Base-by-base conservation (phyloP, 2,888 invertebrate species). In the Tachina grossa region DNA sequence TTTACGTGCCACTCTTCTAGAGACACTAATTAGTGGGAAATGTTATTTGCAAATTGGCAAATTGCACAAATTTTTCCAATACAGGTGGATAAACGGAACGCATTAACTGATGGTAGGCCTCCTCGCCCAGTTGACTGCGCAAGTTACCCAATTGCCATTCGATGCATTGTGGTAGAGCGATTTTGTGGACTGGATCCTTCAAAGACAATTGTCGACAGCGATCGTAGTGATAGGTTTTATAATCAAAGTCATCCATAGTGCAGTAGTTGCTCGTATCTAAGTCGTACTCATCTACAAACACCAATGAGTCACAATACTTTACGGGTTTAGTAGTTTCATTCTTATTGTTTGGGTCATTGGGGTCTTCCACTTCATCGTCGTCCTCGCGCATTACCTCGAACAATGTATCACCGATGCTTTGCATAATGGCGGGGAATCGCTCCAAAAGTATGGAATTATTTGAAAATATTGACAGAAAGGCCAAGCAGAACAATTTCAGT, bases 131-230 rank as follows among this genome's bases (percentile, higher is more conserved):
- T 91, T 96, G 95, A 83, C 94, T 94, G 89, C 96, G 95, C 84
- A 98, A 93, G 19, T 95, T 94, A 71, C 90, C 92, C 91, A 96
- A 95, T 94, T 96, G 96, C 89, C 94, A 94, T 89, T 95, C 95
- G 59, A 96, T 93, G 89, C 95, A 96, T 88, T 95, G 95, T 87
- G 95, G 94, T 71, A 98, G 93, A 83, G 96, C 96, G 59, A 97
- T 95, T 75, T 95, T 95, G 90, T 97, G 96, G 22, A 98, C 96
- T 47, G 97, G 97, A 93, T 98, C 98, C 75, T 94, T 93, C 66
- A 95, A 93, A 72, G 95, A 93, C 90, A 95, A 94, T 89, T 95
- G 95, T 69, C 95, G 94, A 79, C 91, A 91, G 47, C 98, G 94
- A 89, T 94, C 94, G 88, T 96, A 96, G 92, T 97, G 97, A 89